Evolutionary conservation across 2,888 invertebrate genomes (phyloP), one percentile per base, ranked within the genome.

Genomic region (Orthosia gothica): DNA sequence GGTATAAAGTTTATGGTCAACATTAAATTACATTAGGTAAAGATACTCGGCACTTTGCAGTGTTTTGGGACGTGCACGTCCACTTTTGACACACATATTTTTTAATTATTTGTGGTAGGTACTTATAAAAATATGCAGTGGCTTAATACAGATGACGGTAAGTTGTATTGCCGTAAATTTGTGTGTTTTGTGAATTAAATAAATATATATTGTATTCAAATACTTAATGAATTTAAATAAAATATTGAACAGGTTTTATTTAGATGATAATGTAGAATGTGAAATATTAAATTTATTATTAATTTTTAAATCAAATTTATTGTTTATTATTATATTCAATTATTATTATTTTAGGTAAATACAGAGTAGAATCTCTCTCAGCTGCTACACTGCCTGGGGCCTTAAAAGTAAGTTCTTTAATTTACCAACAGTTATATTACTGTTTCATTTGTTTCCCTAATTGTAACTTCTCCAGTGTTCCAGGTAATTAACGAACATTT

Each of bases 321-420:
- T 26, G 26, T 26, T 26, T 26, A 26, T 26, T 26, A 45, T n/a
- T 49, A 26, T 26, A 12, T 26, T 32, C n/a, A 16, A 15, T 16
- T 5, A 12, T 59, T 92, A 93, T 65, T 64, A 9, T 67, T 68
- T 32, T 90, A 97, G 97, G 97, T 40, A 95, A 95, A 86, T 97
- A 97, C 86, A 97, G 97, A 87, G 96, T 97, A 83, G 96, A 97
- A 82, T 97, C 96, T 26, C 82, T 97, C 76, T 96, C 97, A 11
- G 90, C 95, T 49, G 93, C 95, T 32, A 97, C 97, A 3, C 90
- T 98, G 73, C 94, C 97, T 45, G 97, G 97, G 62, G 97, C 97
- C n/a, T 90, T 98, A 58, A 89, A 97, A 88, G 97, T n/a, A 88
- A 97, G 95, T 94, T 7, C n/a, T n/a, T 20, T 57, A 26, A 5